Evolutionary conservation across 2,888 invertebrate genomes (phyloP), one percentile per base, ranked within the genome.

Genomic region (Ptychoptera albimana): DNA sequence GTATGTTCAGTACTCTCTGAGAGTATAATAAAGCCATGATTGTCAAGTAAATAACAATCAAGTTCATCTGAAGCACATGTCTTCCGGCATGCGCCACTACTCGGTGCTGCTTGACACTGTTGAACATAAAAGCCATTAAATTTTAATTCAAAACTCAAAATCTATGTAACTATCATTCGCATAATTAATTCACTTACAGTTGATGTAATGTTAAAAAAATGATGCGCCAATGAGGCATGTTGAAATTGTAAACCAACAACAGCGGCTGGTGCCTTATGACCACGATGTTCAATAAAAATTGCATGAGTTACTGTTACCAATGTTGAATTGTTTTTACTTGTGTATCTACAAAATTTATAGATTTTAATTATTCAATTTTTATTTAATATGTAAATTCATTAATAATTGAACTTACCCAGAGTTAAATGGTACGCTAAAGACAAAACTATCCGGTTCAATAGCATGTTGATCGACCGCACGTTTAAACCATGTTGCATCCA

Each of bases 1-100:
- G 88, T 88, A 55, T 92, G 86, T 37, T 84, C 77, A 31, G 75
- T 72, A 51, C 83, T 82, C 63, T 92, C 89, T 1, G 91, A 91
- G 35, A 91, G 77, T 43, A 94, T 82, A 43, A 94, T 83, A 61
- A 91, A 94, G 11, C 93, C 94, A 60, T 89, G 92, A 65, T 93
- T 91, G 60, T 94, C 94, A 45, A 94, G 68, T 32, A 94, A 81
- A 60, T 91, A 94, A 61, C 94, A 94, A 59, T 92, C 89, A 23
- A 91, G 67, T 53, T 86, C 85, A 50, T 84, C 83, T 9, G 85
- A 85, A 12, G 84, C 85, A 56, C 89, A 89, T 1, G 83, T 87
- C 57, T 86, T 85, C 56, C 80, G 81, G 57, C 87, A 88, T 23
- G 23, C 23, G 40, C 73, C 75, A 2, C 75, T 73, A 11, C 73